Evolutionary conservation across 1,140 invertebrate species (phyloP).

Genomic region (Megalonaias nervosa): DNA sequence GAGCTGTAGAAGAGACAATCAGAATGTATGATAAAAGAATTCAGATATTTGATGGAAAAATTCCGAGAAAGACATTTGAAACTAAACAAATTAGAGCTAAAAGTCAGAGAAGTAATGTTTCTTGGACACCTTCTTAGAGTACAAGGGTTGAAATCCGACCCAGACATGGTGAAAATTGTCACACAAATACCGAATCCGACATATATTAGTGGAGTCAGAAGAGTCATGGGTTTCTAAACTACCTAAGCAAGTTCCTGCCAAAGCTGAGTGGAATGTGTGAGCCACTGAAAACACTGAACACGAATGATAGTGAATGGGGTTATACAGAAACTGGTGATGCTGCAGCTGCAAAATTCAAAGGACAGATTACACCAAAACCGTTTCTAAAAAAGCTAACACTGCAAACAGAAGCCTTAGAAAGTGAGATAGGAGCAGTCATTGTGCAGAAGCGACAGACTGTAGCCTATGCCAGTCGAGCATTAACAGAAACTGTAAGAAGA

Average conservation of each 20-base stretch:
- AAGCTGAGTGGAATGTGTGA: conserved; percentile 7
- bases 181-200: conserved; percentile 25
- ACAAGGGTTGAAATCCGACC: conserved; percentile 1
- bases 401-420: conserved; percentile 63
- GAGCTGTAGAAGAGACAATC: conserved; percentile 47
- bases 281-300: conserved; percentile 9
- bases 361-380: too few species aligned
- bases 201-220: neutral
- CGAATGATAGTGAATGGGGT: conserved; percentile 4
- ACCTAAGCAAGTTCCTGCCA: conserved; percentile 17
- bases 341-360: too few species aligned
- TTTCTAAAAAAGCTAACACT: neutral
- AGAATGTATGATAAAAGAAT: conserved; percentile 38
- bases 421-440: conserved; percentile 67
- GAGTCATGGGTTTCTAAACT: conserved; percentile 29
- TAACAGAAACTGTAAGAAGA: conserved; percentile 61
- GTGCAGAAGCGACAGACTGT: conserved; percentile 68
- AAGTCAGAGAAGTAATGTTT: conserved; percentile 21
- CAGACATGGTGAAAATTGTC: conserved; percentile 32
- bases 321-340: neutral
- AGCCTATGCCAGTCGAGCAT: conserved; percentile 60
- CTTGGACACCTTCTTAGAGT: conserved; percentile 37
- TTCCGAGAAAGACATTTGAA: too few species aligned
- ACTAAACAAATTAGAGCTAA: conserved; percentile 24
- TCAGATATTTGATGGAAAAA: neutral